A percentile compares a stretch with the other conserved stretches of the same genome.
Conservation (phyloP, 2,797 vertebrate genomes). For the Hydrophis major region DNA sequence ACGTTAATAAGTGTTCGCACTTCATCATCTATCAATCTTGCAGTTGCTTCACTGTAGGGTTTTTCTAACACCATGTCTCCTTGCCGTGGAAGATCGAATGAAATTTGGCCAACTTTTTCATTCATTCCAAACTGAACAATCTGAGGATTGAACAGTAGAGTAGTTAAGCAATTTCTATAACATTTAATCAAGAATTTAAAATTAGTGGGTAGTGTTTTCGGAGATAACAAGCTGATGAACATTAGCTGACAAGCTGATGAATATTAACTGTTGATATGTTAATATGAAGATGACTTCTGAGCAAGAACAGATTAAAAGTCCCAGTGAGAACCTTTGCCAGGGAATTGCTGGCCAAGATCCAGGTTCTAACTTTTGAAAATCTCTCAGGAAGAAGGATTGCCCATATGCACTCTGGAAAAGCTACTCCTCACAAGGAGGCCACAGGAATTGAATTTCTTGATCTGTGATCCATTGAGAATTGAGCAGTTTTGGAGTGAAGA, state of each 20-base stretch:
- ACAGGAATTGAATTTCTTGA: not conserved
- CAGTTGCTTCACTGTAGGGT: slow-evolving; percentile 94
- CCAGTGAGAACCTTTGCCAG: not conserved
- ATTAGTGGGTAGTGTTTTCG: not conserved
- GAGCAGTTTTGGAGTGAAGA: not conserved
- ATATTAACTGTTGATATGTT: not conserved
- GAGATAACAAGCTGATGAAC: not conserved
- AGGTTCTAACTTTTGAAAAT: not conserved
- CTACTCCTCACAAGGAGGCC: not conserved
- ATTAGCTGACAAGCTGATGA: not conserved
- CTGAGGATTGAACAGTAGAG: slow-evolving; percentile 66
- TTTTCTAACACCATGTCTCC: slow-evolving; percentile 95
- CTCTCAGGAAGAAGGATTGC: not conserved
- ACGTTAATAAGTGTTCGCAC: slow-evolving; percentile 82
- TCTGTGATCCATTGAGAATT: not conserved
- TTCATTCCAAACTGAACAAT: slow-evolving; percentile 99
- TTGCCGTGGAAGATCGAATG: slow-evolving; percentile 92
- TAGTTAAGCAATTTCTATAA: not conserved
- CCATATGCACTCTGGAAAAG: not conserved
- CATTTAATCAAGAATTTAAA: not conserved
- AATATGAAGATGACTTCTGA: not conserved
- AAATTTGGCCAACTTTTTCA: slow-evolving; percentile 92
- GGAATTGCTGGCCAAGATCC: not conserved
- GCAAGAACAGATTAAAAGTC: not conserved
- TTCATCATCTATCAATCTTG: slow-evolving; percentile 89